A percentile compares a stretch with the other conserved stretches of the same genome.
Conservation (phyloP, 1,140 invertebrate species). For the Drosophila kikkawai region DNA sequence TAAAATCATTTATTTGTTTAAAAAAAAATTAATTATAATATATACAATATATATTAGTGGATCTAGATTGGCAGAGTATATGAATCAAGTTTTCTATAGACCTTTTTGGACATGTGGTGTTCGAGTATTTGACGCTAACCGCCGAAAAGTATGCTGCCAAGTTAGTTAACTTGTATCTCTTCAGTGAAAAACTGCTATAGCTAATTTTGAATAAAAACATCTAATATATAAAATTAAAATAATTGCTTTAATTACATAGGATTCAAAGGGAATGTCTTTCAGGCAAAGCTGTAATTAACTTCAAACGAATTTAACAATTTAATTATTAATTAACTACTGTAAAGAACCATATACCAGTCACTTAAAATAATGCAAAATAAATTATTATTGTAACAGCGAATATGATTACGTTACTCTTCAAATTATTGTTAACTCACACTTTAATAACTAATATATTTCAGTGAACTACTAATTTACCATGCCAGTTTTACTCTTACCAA, state of each 20-base stretch:
- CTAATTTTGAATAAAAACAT: not conserved
- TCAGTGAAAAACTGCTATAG: not conserved
- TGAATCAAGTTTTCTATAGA: fast-evolving
- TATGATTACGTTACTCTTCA: too few relatives aligned
- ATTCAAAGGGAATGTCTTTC: too few relatives aligned
- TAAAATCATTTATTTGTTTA: not conserved
- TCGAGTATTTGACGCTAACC: not conserved
- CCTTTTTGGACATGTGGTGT: not conserved
- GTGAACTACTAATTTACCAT: not conserved
- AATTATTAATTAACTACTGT: not conserved
- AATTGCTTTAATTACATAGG: not conserved
- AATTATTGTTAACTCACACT: not conserved
- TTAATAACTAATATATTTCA: not conserved
- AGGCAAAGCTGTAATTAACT: not conserved
- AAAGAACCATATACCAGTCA: not conserved
- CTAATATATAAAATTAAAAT: not conserved
- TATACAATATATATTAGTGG: too few relatives aligned
- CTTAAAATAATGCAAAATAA: not conserved
- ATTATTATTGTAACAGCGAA: not conserved
- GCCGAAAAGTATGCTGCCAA: conserved; percentile 1
- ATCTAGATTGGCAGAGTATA: not conserved
- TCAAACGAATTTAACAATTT: not conserved
- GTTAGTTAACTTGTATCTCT: not conserved
- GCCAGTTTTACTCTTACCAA: not conserved
- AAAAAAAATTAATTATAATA: not conserved